Conservation (phyloP, 2,888 invertebrate species). For the Calameuta idolon region DNA sequence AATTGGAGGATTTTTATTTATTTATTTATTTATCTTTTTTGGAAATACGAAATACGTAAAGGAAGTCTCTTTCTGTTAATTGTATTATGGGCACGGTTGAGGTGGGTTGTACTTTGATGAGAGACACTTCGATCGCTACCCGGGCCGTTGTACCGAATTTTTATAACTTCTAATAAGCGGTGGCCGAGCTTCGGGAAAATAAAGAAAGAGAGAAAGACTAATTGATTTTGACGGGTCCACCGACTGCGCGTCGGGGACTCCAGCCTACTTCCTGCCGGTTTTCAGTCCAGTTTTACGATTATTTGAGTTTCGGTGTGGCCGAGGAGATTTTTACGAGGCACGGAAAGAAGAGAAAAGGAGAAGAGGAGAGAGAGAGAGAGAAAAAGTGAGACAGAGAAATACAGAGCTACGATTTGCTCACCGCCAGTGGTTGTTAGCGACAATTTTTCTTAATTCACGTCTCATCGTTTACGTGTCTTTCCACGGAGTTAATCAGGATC, state of each 20-base stretch:
- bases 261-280: slow-evolving; percentile 61
- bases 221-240: slow-evolving; percentile 60
- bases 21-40: neutral
- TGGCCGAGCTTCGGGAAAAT: slow-evolving; percentile 25
- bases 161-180: slow-evolving; percentile 63
- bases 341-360: slow-evolving; percentile 35
- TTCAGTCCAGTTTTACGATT: slow-evolving; percentile 54
- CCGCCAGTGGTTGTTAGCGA: slow-evolving; percentile 52
- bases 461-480: neutral
- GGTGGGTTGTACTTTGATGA: neutral
- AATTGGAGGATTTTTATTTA: neutral
- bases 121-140: neutral
- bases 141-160: slow-evolving; percentile 38
- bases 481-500: neutral
- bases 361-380: too few relatives aligned
- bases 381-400: neutral
- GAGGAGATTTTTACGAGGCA: slow-evolving; percentile 53
- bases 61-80: neutral
- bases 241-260: slow-evolving; percentile 33
- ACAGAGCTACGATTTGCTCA: slow-evolving; percentile 47
- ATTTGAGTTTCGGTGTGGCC: slow-evolving; percentile 47
- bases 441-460: slow-evolving; percentile 38
- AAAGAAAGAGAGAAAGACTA: slow-evolving; percentile 23
- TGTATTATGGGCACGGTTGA: neutral
- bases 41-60: neutral